These are phyloP conservation scores for Metaphire vulgaris DNA, from an alignment of 1,140 invertebrate species.

Conservation along the genomic window DNA sequence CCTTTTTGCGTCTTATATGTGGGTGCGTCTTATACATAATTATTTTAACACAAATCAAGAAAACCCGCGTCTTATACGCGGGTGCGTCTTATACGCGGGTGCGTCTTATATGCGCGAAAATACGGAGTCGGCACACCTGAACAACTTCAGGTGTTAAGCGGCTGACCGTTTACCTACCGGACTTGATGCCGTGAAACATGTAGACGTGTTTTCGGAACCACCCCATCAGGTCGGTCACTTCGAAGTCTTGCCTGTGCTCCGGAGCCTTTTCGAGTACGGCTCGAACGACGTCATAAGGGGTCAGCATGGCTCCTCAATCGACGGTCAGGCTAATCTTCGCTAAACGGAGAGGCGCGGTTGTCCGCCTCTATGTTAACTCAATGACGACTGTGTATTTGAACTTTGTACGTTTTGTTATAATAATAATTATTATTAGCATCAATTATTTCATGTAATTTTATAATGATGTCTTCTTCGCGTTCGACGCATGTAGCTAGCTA, in stretches of 20 bases:
- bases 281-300: background rate
- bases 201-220: constrained; percentile 41
- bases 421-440: too few relatives aligned
- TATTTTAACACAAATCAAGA: too few relatives aligned
- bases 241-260: constrained; percentile 36
- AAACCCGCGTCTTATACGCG: too few relatives aligned
- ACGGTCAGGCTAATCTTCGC: background rate
- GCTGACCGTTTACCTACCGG: constrained; percentile 35
- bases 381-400: background rate
- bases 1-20: too few relatives aligned
- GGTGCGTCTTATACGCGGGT: too few relatives aligned
- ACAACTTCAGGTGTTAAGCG: too few relatives aligned
- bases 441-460: too few relatives aligned
- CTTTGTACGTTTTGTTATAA: background rate
- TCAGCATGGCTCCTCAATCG: background rate
- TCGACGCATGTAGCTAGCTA: background rate
- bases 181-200: constrained; percentile 33
- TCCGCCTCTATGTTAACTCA: background rate
- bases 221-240: constrained; percentile 37
- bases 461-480: too few relatives aligned
- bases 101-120: too few relatives aligned
- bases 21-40: too few relatives aligned
- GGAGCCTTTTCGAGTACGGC: constrained; percentile 31
- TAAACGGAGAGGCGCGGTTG: background rate
- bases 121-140: too few relatives aligned